Evolutionary conservation across 2,888 invertebrate genomes (phyloP).

Genomic region (Drosophila fulvimacula): DNA sequence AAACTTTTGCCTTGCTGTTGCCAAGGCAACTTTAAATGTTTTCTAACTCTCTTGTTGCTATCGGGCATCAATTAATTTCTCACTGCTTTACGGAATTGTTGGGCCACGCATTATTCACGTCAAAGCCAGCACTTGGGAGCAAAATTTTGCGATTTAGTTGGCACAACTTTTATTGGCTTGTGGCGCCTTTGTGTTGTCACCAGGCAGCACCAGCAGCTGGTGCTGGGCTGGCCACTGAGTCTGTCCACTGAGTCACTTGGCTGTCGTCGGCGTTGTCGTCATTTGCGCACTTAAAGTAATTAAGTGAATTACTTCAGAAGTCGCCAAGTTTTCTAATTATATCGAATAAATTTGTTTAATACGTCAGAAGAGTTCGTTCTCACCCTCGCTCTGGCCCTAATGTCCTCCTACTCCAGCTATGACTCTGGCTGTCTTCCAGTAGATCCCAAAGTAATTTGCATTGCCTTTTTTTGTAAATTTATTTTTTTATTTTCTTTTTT

Average conservation of each 20-base stretch:
- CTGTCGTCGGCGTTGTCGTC: slow-evolving; percentile 44
- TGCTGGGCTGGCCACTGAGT: background rate
- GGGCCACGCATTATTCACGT: slow-evolving; percentile 55
- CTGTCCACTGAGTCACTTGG: slow-evolving; percentile 32
- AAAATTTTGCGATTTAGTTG: slow-evolving; percentile 60
- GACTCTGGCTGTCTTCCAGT: slow-evolving; percentile 12
- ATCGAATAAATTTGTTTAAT: slow-evolving; percentile 81
- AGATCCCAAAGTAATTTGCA: slow-evolving; percentile 57
- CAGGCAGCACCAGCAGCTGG: slow-evolving; percentile 38
- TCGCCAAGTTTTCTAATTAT: slow-evolving; percentile 82
- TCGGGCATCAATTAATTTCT: slow-evolving; percentile 61
- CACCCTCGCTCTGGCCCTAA: background rate
- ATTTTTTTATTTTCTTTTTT: slow-evolving; percentile 26
- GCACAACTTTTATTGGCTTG: slow-evolving; percentile 73
- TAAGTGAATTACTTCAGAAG: slow-evolving; percentile 81
- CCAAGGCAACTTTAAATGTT: slow-evolving; percentile 11
- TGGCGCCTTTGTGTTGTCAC: slow-evolving; percentile 63
- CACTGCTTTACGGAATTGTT: slow-evolving; percentile 46
- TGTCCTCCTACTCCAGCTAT: background rate
- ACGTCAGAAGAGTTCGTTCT: slow-evolving; percentile 34
- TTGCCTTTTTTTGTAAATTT: slow-evolving; percentile 41
- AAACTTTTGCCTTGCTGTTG: background rate
- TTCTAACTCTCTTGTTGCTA: background rate
- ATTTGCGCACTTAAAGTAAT: slow-evolving; percentile 77
- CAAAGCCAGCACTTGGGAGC: slow-evolving; percentile 54